phyloP scores from a whole-genome alignment of 2,888 invertebrate species.

The Dynastes grantii region DNA sequence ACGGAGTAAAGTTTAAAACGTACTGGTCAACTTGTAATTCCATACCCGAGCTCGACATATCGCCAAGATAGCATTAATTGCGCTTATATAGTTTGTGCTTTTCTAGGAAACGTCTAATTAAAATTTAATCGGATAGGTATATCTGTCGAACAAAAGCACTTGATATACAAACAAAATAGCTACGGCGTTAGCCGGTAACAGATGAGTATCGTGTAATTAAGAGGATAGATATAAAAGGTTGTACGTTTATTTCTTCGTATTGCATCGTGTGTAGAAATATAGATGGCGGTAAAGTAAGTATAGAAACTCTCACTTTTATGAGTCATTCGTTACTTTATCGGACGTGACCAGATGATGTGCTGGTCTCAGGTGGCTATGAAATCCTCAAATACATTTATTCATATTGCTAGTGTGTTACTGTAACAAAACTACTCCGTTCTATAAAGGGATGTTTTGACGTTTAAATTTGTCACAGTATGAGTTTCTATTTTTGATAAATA shows the following conservation, averaged over 20 bases:
- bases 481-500: too few relatives aligned
- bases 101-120: constrained; percentile 43
- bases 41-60: constrained; percentile 44
- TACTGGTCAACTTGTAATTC: constrained; percentile 46
- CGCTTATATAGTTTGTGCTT: constrained; percentile 43
- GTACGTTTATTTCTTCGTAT: constrained; percentile 1
- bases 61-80: constrained; percentile 40
- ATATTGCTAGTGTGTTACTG: constrained; percentile 22
- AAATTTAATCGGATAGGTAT: constrained; percentile 41
- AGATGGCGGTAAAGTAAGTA: constrained; percentile 14
- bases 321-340: constrained; percentile 54
- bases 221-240: background rate
- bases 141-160: constrained; percentile 3
- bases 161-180: constrained; percentile 19
- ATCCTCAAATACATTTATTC: constrained; percentile 39
- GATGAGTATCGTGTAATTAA: too few relatives aligned
- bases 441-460: background rate
- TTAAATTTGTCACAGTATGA: too few relatives aligned
- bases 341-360: constrained; percentile 59
- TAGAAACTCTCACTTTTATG: constrained; percentile 39
- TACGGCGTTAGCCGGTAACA: too few relatives aligned
- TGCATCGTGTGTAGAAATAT: background rate
- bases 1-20: constrained; percentile 46
- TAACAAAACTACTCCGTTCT: background rate
- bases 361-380: constrained; percentile 59